A percentile compares a stretch with the other conserved stretches of the same genome.
phyloP scores from a whole-genome alignment of 2,888 invertebrate species.

The Cotesia congregata region DNA sequence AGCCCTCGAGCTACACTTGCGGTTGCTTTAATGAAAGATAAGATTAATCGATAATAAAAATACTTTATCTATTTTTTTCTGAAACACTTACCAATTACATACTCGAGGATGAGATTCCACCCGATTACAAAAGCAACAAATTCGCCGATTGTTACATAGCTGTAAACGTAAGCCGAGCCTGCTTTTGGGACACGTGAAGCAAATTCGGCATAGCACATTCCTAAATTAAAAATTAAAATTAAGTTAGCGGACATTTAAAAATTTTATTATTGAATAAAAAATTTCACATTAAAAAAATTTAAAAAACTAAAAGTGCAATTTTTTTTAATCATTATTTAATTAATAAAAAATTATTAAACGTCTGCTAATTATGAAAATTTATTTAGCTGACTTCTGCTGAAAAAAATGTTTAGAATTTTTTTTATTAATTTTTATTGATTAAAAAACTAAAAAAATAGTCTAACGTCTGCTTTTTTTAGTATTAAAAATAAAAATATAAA shows the following conservation, averaged over 20 bases:
- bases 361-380: too few relatives aligned
- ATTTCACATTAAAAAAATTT: too few relatives aligned
- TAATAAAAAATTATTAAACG: too few relatives aligned
- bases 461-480: not conserved
- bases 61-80: not conserved
- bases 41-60: conserved; percentile 21
- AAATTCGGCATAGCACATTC: conserved; percentile 87
- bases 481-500: too few relatives aligned
- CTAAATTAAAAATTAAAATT: conserved; percentile 63
- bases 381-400: not conserved
- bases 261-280: too few relatives aligned
- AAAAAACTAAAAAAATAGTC: not conserved
- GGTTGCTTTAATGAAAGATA: conserved; percentile 73
- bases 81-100: conserved; percentile 78
- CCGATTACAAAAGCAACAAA: conserved; percentile 86
- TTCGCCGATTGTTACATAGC: conserved; percentile 86
- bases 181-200: conserved; percentile 85
- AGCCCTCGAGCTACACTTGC: conserved; percentile 83
- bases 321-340: too few relatives aligned
- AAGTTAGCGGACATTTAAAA: too few relatives aligned
- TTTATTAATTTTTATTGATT: not conserved
- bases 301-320: too few relatives aligned
- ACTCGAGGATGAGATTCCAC: conserved; percentile 87
- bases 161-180: conserved; percentile 89
- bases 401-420: not conserved